Base-by-base conservation (phyloP, 2,888 invertebrate genomes). In the Julus scandinavius region DNA sequence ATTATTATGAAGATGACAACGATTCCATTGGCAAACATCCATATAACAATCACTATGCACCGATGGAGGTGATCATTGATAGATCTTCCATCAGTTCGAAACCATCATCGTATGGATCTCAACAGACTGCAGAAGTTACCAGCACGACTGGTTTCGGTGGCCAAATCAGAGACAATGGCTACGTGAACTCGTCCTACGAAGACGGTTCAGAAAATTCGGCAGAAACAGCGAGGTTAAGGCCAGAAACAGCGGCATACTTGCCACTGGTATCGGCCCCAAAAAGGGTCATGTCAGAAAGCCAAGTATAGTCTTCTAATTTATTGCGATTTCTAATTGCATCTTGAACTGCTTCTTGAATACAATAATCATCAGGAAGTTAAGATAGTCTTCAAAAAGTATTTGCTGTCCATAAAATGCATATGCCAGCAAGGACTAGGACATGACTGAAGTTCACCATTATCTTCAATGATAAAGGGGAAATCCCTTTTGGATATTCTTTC, bases 201-300 rank as follows among this genome's bases (percentile, higher is more conserved):
- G 88, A 88, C 38, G 88, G 87, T 5, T 88, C 88, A 20, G 88
- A 88, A 84, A 88, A 88, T 50, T 88, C 88, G 0, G 84, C 15
- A 7, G 88, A 88, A 84, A 88, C 88, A 13, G 87, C 87, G 15
- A 72, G 88, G 72, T 72, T 88, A 29, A 88, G 88, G 87, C 87
- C 88, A 45, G 87, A 87, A 20, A 20, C 87, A 9, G 38, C 38
- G 1, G 40, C 80, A 0, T 87, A 87, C 29, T 41, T 80, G 5
- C 88, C 87, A 3, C 29, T 88, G 6, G 54, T 88, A 50, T 50
- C 88, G 2, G 88, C 87, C 15, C 84, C 88, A 15, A 87, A 88
- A 80, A 87, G 89, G 45, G 89, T 89, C 40, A 58, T 89, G 54
- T 88, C 89, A 41, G 89, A 89, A 88, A 89, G 89, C 63, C 89